These are phyloP conservation scores for Rhagoletis zephyria DNA, from an alignment of 1,140 invertebrate genomes.

Conservation along the genomic window DNA sequence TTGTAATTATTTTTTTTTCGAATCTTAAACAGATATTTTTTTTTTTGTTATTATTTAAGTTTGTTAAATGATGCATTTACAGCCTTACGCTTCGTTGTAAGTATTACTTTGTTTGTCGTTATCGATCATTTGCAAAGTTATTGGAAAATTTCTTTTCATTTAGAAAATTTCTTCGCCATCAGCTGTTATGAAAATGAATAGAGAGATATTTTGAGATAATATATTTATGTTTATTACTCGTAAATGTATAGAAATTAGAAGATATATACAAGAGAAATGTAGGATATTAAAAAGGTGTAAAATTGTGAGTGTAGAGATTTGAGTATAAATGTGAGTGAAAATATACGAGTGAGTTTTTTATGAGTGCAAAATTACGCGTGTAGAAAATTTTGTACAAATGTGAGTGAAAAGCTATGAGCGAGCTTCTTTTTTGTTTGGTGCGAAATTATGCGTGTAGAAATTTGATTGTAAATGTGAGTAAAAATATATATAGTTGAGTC, in stretches of 20 bases:
- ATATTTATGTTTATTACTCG: neutral
- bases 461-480: too few species aligned
- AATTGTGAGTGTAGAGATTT: neutral
- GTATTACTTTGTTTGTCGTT: constrained; percentile 49
- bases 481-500: too few species aligned
- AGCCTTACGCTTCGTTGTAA: constrained; percentile 41
- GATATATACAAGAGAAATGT: constrained; percentile 5
- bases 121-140: constrained; percentile 12
- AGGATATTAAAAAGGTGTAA: neutral
- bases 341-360: too few species aligned
- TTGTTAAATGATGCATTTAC: constrained; percentile 40
- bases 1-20: neutral
- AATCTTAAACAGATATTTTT: neutral
- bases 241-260: constrained; percentile 16
- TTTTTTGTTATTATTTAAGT: neutral
- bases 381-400: too few species aligned
- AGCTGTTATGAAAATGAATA: constrained; percentile 45
- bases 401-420: too few species aligned
- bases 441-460: neutral
- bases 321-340: neutral
- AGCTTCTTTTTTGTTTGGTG: neutral
- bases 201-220: neutral
- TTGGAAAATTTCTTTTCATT: neutral
- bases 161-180: constrained; percentile 37
- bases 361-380: too few species aligned